Evolutionary conservation across 2,113 vertebrate genomes (phyloP).

Genomic region (Pseudorasbora parva): DNA sequence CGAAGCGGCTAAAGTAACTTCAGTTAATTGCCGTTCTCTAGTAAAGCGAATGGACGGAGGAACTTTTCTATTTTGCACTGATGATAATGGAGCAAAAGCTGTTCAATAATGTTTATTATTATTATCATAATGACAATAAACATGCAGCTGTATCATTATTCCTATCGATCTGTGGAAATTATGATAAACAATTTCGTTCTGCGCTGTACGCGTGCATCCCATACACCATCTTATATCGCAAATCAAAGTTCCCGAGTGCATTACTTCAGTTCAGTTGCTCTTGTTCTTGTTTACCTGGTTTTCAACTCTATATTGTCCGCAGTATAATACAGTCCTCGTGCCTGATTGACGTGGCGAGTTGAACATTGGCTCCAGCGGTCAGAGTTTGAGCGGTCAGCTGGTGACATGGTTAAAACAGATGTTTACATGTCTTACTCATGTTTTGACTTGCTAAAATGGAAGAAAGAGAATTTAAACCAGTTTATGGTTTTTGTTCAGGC

Average conservation of each 20-base stretch:
- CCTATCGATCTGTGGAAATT: background rate
- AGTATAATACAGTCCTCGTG: background rate
- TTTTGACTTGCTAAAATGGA: background rate
- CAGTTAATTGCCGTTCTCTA: no score
- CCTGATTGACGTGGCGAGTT: constrained; percentile 21
- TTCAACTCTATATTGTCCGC: background rate
- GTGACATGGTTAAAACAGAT: background rate
- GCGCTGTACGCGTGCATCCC: background rate
- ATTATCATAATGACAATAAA: background rate
- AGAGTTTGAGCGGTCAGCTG: background rate
- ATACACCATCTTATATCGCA: background rate
- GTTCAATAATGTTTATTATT: background rate
- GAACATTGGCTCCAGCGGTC: background rate
- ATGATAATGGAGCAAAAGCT: background rate
- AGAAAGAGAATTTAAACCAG: background rate
- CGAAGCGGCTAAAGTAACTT: background rate
- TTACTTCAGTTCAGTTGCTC: background rate
- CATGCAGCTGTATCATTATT: background rate
- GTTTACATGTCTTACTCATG: background rate
- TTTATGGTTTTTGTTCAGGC: background rate
- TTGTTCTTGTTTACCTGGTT: background rate
- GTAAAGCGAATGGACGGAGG: background rate
- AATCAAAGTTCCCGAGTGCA: constrained; percentile 2
- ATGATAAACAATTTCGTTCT: background rate
- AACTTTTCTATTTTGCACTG: background rate